A percentile compares a stretch with the other conserved stretches of the same genome.
phyloP scores from a whole-genome alignment of 2,888 invertebrate species.

The Temnothorax rugatulus region DNA sequence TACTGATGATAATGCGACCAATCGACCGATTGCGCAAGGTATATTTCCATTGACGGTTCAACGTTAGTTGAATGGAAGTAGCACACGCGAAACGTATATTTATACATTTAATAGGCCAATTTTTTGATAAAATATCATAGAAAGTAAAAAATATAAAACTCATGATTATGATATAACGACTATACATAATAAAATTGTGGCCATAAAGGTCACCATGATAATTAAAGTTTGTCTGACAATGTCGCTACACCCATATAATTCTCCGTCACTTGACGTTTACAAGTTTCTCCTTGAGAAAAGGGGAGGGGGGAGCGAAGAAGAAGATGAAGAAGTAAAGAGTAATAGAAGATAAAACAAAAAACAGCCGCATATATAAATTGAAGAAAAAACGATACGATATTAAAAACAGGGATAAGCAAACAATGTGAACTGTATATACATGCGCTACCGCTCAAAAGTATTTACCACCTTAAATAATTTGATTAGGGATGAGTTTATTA shows the following conservation, averaged over 20 bases:
- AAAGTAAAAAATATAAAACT: conserved; percentile 71
- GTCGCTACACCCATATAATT: conserved; percentile 21
- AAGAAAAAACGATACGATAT: neutral
- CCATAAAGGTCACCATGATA: conserved; percentile 66
- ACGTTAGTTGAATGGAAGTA: conserved; percentile 69
- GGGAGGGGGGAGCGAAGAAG: neutral
- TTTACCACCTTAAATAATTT: too few relatives aligned
- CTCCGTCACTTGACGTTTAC: conserved; percentile 12
- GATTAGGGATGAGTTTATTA: too few relatives aligned
- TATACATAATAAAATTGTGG: conserved; percentile 74
- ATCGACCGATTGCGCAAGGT: conserved; percentile 65
- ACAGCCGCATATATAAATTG: neutral
- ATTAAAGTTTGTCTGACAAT: conserved; percentile 48
- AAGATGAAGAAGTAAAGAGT: neutral
- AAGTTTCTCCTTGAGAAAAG: conserved; percentile 10
- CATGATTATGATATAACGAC: conserved; percentile 69
- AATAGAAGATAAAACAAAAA: neutral
- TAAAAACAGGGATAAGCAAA: neutral
- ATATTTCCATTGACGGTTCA: conserved; percentile 69
- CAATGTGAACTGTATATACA: neutral
- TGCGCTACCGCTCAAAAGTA: neutral
- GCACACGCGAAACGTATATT: conserved; percentile 77
- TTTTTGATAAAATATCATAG: conserved; percentile 80
- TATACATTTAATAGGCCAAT: conserved; percentile 83
- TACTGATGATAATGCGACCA: conserved; percentile 72